Evolutionary conservation across 2,113 vertebrate species (phyloP), one percentile per base, ranked within the genome.

Genomic region (Zootoca vivipara): DNA sequence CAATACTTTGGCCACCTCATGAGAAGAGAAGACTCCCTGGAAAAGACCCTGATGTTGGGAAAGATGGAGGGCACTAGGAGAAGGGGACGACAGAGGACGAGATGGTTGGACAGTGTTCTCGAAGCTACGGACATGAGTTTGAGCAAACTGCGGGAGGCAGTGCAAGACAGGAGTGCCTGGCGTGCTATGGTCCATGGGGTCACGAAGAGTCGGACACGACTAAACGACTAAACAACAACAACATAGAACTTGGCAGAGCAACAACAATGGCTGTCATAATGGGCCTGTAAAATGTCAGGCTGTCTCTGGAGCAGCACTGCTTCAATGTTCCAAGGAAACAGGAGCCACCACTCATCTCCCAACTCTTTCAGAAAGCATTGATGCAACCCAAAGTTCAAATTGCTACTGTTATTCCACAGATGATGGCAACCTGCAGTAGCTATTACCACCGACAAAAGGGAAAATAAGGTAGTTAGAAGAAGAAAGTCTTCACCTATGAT

Each of bases 351-450:
- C 52, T 69, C 62, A 22, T 56, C 20, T 72, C 46, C 24, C 42
- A 52, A 20, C 24, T 28, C 24, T 9, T 26, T 26, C 20, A 69
- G 81, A 64, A 84, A 75, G 24, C 72, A 62, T 75, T 74, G 75
- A n/a, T 40, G 64, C 33, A 85, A 18, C 58, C 52, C 3, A 38
- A 73, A 18, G 35, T 72, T 75, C 75, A 24, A 75, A 75, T 85
- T 85, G 83, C 72, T 75, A 7, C 83, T 64, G 24, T 30, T 58
- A 28, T 85, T 74, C 67, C 83, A 64, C 82, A 70, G 82, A n/a
- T 64, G 72, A 40, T 26, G 56, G 33, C 33, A 75, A 52, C 24
- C 30, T 46, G 6, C 13, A 18, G 28, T 35, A 35, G 46, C 72
- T 85, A 58, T 85, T 74, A 85, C 52, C 30, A 16, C 70, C 35